Base-by-base conservation (phyloP, 2,888 invertebrate genomes). In the Drosophila borealis region DNA sequence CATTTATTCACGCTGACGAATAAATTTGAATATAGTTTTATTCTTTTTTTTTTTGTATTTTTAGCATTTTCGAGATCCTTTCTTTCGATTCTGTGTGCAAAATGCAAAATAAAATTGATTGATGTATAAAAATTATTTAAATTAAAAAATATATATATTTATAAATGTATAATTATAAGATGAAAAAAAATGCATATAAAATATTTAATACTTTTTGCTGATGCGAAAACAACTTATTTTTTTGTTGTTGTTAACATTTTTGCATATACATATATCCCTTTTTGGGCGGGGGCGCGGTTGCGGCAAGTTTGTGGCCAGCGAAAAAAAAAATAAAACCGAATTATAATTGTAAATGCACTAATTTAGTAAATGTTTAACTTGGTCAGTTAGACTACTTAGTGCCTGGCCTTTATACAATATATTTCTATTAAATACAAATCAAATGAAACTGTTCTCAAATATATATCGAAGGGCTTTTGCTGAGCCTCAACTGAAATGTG, bases 121-220 rank as follows among this genome's bases (percentile, higher is more conserved):
- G 46, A 60, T 48, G 51, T 57, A 36, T 50, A 55, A 61, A 79
- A 45, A 65, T 29, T 8, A 29, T 29, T 29, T 29, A 29, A 65
- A 57, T 49, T 49, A 33, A 50, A 70, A 25, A 37, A 62, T 61
- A 48, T 56, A 51, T 17, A 10, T 63, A 74, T 56, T 48, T 46
- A 21, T 34, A 29, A 34, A 34, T 42, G 41, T 42, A 42, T 17
- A 50, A 36, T 48, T 39, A 21, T 4, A 46, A n/a, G 49, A 49
- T 59, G 45, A 53, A 54, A 55, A 63, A 63, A 63, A 61, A 45
- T 61, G 44, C 60, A 65, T 74, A 74, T 64, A 79, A 81, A 77
- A 68, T 83, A 74, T 73, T 70, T 88, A 82, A 82, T 86, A 86
- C 88, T 82, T 81, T 87, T 81, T 49, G 61, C 74, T 71, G 66